Evolutionary conservation across 2,113 vertebrate genomes (phyloP).

Genomic region (Heptranchias perlo): DNA sequence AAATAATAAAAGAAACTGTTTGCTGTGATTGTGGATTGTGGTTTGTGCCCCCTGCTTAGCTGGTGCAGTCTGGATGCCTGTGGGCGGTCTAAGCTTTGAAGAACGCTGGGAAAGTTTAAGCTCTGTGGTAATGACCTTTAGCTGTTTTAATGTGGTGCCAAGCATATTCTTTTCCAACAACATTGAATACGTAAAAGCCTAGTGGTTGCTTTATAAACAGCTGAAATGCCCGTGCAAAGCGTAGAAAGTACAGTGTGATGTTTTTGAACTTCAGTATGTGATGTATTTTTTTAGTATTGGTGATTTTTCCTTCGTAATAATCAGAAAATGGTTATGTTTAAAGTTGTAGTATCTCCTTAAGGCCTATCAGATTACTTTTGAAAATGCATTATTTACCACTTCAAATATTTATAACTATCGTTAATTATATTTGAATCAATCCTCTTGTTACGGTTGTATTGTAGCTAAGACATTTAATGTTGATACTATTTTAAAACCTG

Average conservation of each 20-base stretch:
- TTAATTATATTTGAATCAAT: neutral
- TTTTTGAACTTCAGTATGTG: neutral
- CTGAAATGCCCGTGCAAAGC: neutral
- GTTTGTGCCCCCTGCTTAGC: neutral
- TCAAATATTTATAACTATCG: neutral
- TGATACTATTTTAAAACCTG: neutral
- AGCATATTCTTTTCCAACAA: constrained; percentile 45
- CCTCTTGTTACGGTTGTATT: neutral
- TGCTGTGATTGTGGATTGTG: neutral
- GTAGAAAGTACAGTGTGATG: neutral
- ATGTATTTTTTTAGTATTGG: neutral
- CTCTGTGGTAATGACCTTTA: constrained; percentile 64
- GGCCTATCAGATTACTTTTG: neutral
- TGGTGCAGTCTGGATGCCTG: constrained; percentile 39
- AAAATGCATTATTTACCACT: neutral
- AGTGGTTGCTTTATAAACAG: neutral
- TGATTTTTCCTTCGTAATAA: neutral
- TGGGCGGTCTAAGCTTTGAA: constrained; percentile 60
- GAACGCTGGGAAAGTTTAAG: constrained; percentile 56
- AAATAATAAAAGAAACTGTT: neutral
- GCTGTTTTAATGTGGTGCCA: constrained; percentile 55
- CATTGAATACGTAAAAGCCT: neutral
- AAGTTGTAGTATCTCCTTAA: neutral
- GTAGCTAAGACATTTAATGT: neutral
- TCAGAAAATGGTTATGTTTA: constrained; percentile 14